Evolutionary conservation across 2,113 vertebrate genomes (phyloP), one percentile per base, ranked within the genome.

Genomic region (Rhagologus leucostigma): DNA sequence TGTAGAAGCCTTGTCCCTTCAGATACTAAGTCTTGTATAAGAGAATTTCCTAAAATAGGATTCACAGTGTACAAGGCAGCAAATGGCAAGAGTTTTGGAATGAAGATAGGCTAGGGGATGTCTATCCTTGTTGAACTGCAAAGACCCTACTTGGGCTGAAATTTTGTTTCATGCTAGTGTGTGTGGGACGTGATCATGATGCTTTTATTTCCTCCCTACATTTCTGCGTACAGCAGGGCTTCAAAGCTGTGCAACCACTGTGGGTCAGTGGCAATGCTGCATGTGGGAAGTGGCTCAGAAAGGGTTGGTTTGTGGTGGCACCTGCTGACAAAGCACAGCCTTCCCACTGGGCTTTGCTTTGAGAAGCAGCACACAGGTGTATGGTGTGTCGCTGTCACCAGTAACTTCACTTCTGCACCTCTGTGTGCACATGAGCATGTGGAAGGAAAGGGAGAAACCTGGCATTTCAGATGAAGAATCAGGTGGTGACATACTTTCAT

Each of bases 401-500:
- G 10, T 11, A 44, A 4, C 29, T 44, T 63, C 67, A 57, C 9
- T 81, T 70, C 57, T 46, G 57, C 39, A 60, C 29, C 56, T 69
- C 41, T 29, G 16, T 19, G 30, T 2, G 3, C 1, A 2, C n/a
- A 4, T 0, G 1, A 37, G 19, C 27, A 4, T 19, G 21, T 41
- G 47, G 26, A 83, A 79, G n/a, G 56, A 79, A 62, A 46, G 49
- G 23, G 14, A 56, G 18, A 60, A 68, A 35, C 20, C 12, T 52
- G 32, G 23, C 29, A 23, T 37, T 84, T 62, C 20, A 16, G 56
- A 20, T 18, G 23, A 69, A 82, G 62, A 44, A 50, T 50, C 39
- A 29, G 21, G 14, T 10, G 10, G 35, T 80, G 49, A 24, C 30
- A 24, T 77, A 32, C 29, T 50, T 47, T 77, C 27, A 6, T 26